phyloP scores from a whole-genome alignment of 2,888 invertebrate species.

The Thereva unica region DNA sequence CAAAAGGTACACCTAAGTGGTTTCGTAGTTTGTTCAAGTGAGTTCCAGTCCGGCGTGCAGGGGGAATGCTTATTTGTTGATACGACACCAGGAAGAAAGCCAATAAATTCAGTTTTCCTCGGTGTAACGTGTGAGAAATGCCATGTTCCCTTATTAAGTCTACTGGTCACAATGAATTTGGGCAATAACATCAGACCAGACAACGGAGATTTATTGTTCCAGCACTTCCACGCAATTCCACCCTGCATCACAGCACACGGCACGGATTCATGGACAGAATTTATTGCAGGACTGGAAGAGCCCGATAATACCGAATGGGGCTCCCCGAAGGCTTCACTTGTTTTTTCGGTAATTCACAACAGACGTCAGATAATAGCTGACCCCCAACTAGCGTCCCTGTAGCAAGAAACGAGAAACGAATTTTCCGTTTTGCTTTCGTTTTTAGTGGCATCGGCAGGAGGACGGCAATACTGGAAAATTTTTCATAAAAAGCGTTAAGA shows the following conservation, averaged over 20 bases:
- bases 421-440: not conserved
- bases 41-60: not conserved
- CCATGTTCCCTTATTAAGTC: slow-evolving; percentile 37
- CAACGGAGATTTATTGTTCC: slow-evolving; percentile 37
- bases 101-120: slow-evolving; percentile 30
- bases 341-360: slow-evolving; percentile 34
- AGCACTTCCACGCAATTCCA: slow-evolving; percentile 36
- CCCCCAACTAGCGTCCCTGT: slow-evolving; percentile 23
- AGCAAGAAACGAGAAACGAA: slow-evolving; percentile 7
- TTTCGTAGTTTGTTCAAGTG: slow-evolving; percentile 12
- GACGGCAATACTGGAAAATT: slow-evolving; percentile 26
- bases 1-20: slow-evolving; percentile 31
- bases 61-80: not conserved
- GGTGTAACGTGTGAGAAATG: slow-evolving; percentile 28
- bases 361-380: slow-evolving; percentile 35
- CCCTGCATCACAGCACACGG: not conserved
- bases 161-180: slow-evolving; percentile 34
- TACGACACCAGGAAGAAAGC: slow-evolving; percentile 16
- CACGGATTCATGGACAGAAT: slow-evolving; percentile 4
- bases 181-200: slow-evolving; percentile 37
- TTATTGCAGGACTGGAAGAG: slow-evolving; percentile 24
- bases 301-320: slow-evolving; percentile 29
- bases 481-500: slow-evolving; percentile 38
- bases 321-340: slow-evolving; percentile 19
- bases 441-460: not conserved